Evolutionary conservation across 1,140 invertebrate species (phyloP).

Genomic region (Drosophila sp.): DNA sequence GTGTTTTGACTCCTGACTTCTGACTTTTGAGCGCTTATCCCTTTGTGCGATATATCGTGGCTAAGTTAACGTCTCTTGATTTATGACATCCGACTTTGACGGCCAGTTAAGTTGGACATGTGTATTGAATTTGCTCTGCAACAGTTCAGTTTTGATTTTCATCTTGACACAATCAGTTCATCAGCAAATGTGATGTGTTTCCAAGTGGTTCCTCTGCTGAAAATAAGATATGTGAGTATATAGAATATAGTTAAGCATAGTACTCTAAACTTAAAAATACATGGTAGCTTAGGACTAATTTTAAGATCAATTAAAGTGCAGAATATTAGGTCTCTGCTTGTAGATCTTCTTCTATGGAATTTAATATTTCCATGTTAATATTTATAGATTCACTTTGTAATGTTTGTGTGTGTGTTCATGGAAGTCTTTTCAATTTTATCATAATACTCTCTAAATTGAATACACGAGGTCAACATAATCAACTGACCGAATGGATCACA

Average conservation of each 20-base stretch:
- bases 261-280: too few relatives aligned
- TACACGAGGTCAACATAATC: conserved; percentile 51
- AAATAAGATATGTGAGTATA: neutral
- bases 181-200: neutral
- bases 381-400: too few relatives aligned
- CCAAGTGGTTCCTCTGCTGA: neutral
- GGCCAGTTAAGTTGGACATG: conserved; percentile 42
- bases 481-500: conserved; percentile 23
- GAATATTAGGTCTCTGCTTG: too few relatives aligned
- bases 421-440: neutral
- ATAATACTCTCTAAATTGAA: conserved; percentile 21
- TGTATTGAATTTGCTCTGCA: conserved; percentile 24
- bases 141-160: conserved; percentile 64
- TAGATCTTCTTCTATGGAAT: too few relatives aligned
- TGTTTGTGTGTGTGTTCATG: neutral
- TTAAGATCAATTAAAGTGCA: too few relatives aligned
- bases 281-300: too few relatives aligned
- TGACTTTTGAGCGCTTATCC: conserved; percentile 48
- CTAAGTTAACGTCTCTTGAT: conserved; percentile 47
- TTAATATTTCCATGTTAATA: too few relatives aligned
- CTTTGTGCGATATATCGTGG: conserved; percentile 42
- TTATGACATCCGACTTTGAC: conserved; percentile 66
- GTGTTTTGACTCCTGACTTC: conserved; percentile 65
- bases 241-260: too few relatives aligned
- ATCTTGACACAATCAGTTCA: conserved; percentile 51